These are phyloP conservation scores for Lepidonotus clava DNA, from an alignment of 2,888 invertebrate genomes.

Conservation along the genomic window DNA sequence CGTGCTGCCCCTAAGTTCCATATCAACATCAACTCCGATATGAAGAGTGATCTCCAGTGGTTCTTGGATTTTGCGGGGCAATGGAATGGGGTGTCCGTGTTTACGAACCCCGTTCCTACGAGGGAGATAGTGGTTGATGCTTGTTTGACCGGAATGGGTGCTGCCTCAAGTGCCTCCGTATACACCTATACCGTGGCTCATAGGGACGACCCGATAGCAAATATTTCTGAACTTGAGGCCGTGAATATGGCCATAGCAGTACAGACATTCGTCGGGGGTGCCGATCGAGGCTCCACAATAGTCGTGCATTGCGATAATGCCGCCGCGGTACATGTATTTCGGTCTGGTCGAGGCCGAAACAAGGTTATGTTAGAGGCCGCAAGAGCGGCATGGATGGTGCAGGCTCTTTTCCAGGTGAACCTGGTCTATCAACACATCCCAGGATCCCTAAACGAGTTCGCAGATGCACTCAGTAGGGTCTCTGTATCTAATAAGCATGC, in stretches of 20 bases:
- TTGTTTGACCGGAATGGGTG: neutral
- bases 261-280: neutral
- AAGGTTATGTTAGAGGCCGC: neutral
- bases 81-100: neutral
- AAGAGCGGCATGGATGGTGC: neutral
- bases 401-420: neutral
- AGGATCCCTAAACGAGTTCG: neutral
- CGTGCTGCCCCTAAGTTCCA: neutral
- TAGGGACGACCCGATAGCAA: too few species aligned
- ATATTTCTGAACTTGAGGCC: neutral
- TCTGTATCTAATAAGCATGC: too few species aligned
- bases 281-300: neutral
- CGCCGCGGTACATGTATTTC: neutral
- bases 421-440: neutral
- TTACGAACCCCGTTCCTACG: too few species aligned
- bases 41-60: too few species aligned
- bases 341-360: neutral
- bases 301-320: neutral
- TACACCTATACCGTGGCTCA: too few species aligned
- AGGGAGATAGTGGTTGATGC: too few species aligned
- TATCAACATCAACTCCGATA: too few species aligned
- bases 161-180: too few species aligned
- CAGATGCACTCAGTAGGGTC: too few species aligned
- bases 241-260: neutral
- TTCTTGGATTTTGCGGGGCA: neutral